Evolutionary conservation across 37 sponge, comb jelly and placozoan species (phyloP).

Genomic region (Cladorhizidae sp.): DNA sequence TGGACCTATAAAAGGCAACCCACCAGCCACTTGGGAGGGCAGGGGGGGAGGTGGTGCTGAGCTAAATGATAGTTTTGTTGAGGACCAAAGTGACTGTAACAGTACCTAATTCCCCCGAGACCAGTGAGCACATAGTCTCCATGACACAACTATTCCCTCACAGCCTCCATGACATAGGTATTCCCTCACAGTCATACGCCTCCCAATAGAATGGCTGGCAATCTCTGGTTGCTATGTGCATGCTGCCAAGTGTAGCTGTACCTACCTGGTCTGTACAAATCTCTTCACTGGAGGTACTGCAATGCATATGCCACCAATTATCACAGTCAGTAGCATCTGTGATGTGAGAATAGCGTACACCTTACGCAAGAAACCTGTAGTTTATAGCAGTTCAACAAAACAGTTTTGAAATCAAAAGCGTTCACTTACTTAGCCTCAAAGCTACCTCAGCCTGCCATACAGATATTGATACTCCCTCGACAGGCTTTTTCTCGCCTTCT

Average conservation of each 20-base stretch:
- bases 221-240: neutral
- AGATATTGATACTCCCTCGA: slow-evolving; percentile 40
- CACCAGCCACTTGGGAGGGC: no score
- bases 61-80: no score
- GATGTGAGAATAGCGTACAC: slow-evolving; percentile 90
- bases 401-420: neutral
- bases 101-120: no score
- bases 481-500: slow-evolving; percentile 13
- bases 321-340: slow-evolving; percentile 75
- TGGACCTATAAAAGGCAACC: neutral
- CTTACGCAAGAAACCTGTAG: slow-evolving; percentile 89
- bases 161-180: no score
- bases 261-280: slow-evolving; percentile 76
- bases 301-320: slow-evolving; percentile 55
- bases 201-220: no score
- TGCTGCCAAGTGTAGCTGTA: neutral
- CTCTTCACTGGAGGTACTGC: slow-evolving; percentile 47
- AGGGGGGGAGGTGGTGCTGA: no score
- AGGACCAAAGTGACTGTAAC: no score
- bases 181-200: no score
- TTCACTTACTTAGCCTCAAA: slow-evolving; percentile 64
- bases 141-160: no score
- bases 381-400: neutral
- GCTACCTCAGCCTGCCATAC: slow-evolving; percentile 78
- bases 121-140: no score